Base-by-base conservation (phyloP, 2,797 vertebrate species). In the Tokudaia muenninki region DNA sequence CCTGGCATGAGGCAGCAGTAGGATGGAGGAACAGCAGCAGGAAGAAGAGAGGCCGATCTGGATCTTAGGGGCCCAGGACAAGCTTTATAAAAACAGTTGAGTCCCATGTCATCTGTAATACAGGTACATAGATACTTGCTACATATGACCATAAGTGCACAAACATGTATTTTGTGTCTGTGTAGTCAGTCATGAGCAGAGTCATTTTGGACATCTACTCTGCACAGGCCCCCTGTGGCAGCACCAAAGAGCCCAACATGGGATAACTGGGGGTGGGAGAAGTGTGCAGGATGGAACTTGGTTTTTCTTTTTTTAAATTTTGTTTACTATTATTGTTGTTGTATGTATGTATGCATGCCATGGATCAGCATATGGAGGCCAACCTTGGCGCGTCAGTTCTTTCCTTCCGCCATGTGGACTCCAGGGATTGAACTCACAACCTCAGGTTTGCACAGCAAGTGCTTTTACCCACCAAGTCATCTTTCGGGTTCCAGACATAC, bases 71-170 rank as follows among this genome's bases (percentile, higher is more conserved):
- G 94, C 61, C 14, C 52, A 72, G 31, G 72, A 74, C 24, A 94
- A 26, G 87, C 61, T 83, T 90, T 74, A 94, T 63, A 88, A 93
- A 96, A 1, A 14, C 77, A 74, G 50, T 0, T 37, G 52, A 91
- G 29, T 3, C 52, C 90, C 61, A 52, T 22, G 70, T 94, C 19
- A n/a, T 86, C 22, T 94, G 82, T 63, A 94, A 92, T 90, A 94
- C n/a, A 37, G 70, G 55, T 47, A n/a, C 70, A 55, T 80, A 75
- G 65, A 34, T 13, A 87, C 2, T 31, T 87, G 47, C 90, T 72
- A 57, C 44, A 81, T 6, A 87, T 31, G 10, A 17, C 17, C 80
- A 4, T 65, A 24, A 93, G 16, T 95, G 34, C 70, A 84, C 14
- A 55, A 74, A 16, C n/a, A 87, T 63, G 72, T 87, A 72, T 86